Base-by-base conservation (phyloP, 2,113 vertebrate genomes). In the Forbesichthys papilliferus region DNA sequence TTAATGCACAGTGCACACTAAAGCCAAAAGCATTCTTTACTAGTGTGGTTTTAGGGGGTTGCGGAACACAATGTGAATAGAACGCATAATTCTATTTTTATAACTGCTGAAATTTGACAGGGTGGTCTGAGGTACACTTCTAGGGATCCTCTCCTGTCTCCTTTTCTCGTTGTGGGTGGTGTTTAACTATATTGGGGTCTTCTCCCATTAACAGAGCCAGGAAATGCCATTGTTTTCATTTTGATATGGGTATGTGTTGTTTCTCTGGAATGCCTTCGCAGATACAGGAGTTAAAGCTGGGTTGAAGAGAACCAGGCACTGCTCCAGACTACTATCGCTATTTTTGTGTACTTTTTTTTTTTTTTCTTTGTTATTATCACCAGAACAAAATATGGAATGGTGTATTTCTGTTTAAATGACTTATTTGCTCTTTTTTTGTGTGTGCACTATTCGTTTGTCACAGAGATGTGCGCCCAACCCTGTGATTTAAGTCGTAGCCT, bases 201-300 rank as follows among this genome's bases (percentile, higher is more conserved):
- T 27, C 14, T 54, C 52, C 6, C 36, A 8, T n/a, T 14, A 46
- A 0, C 11, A 36, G 53, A 60, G 11, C 48, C 70, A 76, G 71
- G 74, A 81, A 73, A 58, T 36, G 63, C 46, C 27, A 55, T 65
- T 85, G 84, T 83, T 86, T 83, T 84, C 57, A 65, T 78, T 78
- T 64, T 76, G 81, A 83, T 80, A 82, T 66, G 65, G 16, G 13
- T 11, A 11, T 46, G 20, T 52, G 49, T 48, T 75, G 13, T 54
- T 76, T 74, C 49, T 73, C 14, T 1, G 58, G 57, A 71, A 65
- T 63, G 53, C 20, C 52, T 9, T 48, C 6, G 48, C 20, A 33
- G 36, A 48, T 65, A 56, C 18, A 59, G 8, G 18, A 52, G 61
- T 1, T 5, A 46, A 48, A 49, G 65, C 48, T 42, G 51, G 48